Percentiles rank a stretch among this genome's conserved stretches.
Evolutionary conservation across 2,888 invertebrate species (phyloP).

Genomic region (Tenodera sinensis): DNA sequence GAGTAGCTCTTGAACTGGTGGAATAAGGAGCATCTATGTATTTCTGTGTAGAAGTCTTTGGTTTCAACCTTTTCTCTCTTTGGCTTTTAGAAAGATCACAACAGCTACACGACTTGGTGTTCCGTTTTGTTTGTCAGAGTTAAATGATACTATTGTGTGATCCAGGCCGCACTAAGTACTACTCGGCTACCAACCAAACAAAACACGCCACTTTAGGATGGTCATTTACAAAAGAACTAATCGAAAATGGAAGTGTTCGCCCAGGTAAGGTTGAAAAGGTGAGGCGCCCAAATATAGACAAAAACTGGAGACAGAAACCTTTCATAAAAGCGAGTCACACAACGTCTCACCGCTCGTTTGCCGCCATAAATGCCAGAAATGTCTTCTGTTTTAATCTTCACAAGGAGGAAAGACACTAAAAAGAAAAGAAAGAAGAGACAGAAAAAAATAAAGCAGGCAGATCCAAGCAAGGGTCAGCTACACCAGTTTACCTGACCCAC

Average conservation of each 20-base stretch:
- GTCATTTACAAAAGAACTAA: neutral
- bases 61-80: neutral
- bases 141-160: neutral
- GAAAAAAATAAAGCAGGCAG: neutral
- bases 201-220: neutral
- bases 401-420: neutral
- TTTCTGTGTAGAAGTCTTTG: too few species aligned
- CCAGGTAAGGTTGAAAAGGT: neutral
- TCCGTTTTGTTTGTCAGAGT: neutral
- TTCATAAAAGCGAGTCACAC: neutral
- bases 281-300: neutral
- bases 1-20: too few species aligned
- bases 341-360: neutral
- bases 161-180: neutral
- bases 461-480: neutral
- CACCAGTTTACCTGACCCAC: neutral
- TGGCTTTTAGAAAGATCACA: neutral
- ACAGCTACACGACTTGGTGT: neutral
- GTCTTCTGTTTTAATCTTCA: neutral
- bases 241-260: neutral
- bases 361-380: neutral
- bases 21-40: too few species aligned
- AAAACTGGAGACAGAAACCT: neutral
- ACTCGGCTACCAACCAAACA: neutral
- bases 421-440: neutral